Evolutionary conservation across 2,797 vertebrate genomes (phyloP), one percentile per base, ranked within the genome.

Genomic region (Pseudomugil gertrudae): DNA sequence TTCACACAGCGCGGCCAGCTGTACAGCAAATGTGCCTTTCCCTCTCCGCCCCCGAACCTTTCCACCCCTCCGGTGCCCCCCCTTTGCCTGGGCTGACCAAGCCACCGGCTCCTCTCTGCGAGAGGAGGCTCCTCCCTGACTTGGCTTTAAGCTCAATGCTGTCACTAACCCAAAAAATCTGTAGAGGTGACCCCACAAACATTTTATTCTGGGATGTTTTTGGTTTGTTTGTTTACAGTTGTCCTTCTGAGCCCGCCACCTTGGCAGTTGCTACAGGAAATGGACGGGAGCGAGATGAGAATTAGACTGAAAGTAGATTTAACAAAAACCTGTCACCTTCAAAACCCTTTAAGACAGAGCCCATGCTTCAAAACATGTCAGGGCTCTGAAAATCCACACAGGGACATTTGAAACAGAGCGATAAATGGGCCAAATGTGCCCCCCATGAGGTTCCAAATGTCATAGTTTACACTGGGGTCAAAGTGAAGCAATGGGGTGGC

Each of bases 1-100:
- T 95, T 96, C 97, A 98, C 96, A 98, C 97, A 96, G 97, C 95
- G 98, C 94, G 90, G 95, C 97, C 98, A 98, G 97, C 97, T 99
- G 98, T 97, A 98, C 96, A 96, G 97, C 96, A 98, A 99, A 98
- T 98, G 96, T 96, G 95, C 90, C 92, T 92, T 91, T 95, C 91
- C 91, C 91, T 88, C 87, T 91, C 90, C 90, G 89, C 90, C 92
- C 92, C 92, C 92, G 72, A 90, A 90, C 90, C 88, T 86, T 90
- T 90, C 86, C 89, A 89, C 92, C 92, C 90, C 90, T 90, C 87
- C 84, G 79, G 87, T 89, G 88, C 87, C 82, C 87, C 89, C 68
- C 89, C 32, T 86, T 87, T 72, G 95, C 95, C 95, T 90, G 95
- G 95, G 94, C 96, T 91, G 95, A 95, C 93, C 94, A 92, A 96